Evolutionary conservation across 2,797 vertebrate species (phyloP).

Genomic region (Chlorospingus flavigularis): DNA sequence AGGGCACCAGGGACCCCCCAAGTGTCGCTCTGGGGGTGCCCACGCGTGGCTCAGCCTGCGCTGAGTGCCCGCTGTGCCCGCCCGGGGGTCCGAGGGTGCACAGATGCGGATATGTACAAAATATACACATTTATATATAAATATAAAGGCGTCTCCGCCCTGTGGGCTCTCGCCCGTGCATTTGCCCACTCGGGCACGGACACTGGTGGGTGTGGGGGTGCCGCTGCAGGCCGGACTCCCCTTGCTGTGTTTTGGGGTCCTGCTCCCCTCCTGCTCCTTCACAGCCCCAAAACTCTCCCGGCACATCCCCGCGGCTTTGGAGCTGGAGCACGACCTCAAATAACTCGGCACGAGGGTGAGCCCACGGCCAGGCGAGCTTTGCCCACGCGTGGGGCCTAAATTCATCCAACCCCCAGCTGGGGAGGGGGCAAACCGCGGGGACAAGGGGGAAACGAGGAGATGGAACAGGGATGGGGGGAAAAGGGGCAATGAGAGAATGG

Average conservation of each 20-base stretch:
- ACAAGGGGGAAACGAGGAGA: background rate
- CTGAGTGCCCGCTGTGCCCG: rapidly evolving
- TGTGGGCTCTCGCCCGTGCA: rapidly evolving
- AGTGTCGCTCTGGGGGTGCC: rapidly evolving
- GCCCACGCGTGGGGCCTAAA: background rate
- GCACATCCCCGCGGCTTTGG: rapidly evolving
- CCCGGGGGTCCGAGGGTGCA: rapidly evolving
- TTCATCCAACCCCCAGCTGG: rapidly evolving
- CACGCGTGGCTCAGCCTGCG: background rate
- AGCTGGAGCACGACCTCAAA: rapidly evolving
- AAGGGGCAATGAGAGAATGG: too few relatives aligned
- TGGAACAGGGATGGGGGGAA: background rate
- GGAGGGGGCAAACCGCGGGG: rapidly evolving
- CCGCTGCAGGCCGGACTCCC: rapidly evolving
- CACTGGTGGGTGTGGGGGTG: rapidly evolving
- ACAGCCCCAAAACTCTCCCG: rapidly evolving
- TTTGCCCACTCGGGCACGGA: rapidly evolving
- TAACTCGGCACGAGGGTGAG: background rate
- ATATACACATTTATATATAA: rapidly evolving
- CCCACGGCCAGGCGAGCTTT: background rate
- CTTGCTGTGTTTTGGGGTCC: rapidly evolving
- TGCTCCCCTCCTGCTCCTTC: background rate
- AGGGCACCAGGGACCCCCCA: too few relatives aligned
- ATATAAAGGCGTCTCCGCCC: rapidly evolving
- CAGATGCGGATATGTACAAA: rapidly evolving